Conservation (phyloP, 2,113 vertebrate genomes). For the Triplophysa tibetana region DNA sequence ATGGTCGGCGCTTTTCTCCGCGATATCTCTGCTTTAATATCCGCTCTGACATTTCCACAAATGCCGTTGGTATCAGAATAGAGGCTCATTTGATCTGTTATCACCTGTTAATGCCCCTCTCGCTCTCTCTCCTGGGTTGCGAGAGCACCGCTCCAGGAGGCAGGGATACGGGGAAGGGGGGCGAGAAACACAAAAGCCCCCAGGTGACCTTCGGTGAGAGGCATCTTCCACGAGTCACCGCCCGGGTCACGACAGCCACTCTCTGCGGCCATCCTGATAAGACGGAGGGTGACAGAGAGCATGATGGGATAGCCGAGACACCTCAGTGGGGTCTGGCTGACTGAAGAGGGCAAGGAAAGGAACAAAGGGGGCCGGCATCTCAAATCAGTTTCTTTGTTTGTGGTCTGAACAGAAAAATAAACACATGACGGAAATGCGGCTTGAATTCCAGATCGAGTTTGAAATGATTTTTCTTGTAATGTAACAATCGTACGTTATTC, state of each 20-base stretch:
- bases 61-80: conserved; percentile 59
- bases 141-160: conserved; percentile 43
- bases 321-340: conserved; percentile 45
- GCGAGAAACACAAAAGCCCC: background rate
- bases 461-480: too few relatives aligned
- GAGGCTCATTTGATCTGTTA: conserved; percentile 61
- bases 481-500: too few relatives aligned
- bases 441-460: too few relatives aligned
- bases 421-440: background rate
- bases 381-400: background rate
- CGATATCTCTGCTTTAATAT: conserved; percentile 66
- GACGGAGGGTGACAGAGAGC: conserved; percentile 71
- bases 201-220: conserved; percentile 52
- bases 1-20: conserved; percentile 46
- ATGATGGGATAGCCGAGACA: conserved; percentile 67
- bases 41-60: conserved; percentile 74
- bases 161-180: conserved; percentile 51
- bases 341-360: conserved; percentile 56
- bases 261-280: conserved; percentile 83
- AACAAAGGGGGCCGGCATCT: conserved; percentile 37
- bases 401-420: too few relatives aligned
- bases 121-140: background rate
- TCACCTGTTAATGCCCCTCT: conserved; percentile 56
- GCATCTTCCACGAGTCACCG: conserved; percentile 64
- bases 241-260: conserved; percentile 73